Evolutionary conservation across 2,888 invertebrate genomes (phyloP).

Genomic region (Protophormia terraenovae): DNA sequence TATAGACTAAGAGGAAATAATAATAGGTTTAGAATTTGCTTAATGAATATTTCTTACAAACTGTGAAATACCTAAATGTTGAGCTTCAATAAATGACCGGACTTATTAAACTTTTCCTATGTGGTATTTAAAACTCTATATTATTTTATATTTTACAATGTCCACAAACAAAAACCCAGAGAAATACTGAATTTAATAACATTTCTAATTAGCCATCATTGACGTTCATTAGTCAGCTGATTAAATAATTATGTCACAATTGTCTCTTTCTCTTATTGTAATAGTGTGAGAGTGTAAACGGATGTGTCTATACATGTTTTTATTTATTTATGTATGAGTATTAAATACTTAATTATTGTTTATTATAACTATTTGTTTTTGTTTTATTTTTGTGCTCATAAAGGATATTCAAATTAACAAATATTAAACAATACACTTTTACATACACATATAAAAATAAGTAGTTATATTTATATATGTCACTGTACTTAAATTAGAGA

Average conservation of each 20-base stretch:
- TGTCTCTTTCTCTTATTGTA: background rate
- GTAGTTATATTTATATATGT: background rate
- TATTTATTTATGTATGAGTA: background rate
- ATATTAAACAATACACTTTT: background rate
- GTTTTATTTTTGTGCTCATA: background rate
- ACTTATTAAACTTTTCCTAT: constrained; percentile 35
- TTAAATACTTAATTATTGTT: constrained; percentile 33
- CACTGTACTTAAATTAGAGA: background rate
- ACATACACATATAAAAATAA: background rate
- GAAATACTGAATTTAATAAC: constrained; percentile 38
- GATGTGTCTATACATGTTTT: background rate
- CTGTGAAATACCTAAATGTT: too few relatives aligned
- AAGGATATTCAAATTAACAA: background rate
- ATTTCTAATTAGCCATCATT: constrained; percentile 66
- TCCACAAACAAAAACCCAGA: background rate
- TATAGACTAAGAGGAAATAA: background rate
- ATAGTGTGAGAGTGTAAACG: background rate
- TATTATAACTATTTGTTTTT: background rate
- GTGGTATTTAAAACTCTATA: background rate
- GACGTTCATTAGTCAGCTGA: constrained; percentile 64
- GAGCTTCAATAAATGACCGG: too few relatives aligned
- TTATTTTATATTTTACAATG: background rate
- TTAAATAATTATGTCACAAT: constrained; percentile 68
- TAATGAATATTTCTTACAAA: too few relatives aligned
- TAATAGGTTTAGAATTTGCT: too few relatives aligned